These are phyloP conservation scores for Drosophila novamexicana DNA, from an alignment of 1,140 invertebrate species.

Conservation along the genomic window DNA sequence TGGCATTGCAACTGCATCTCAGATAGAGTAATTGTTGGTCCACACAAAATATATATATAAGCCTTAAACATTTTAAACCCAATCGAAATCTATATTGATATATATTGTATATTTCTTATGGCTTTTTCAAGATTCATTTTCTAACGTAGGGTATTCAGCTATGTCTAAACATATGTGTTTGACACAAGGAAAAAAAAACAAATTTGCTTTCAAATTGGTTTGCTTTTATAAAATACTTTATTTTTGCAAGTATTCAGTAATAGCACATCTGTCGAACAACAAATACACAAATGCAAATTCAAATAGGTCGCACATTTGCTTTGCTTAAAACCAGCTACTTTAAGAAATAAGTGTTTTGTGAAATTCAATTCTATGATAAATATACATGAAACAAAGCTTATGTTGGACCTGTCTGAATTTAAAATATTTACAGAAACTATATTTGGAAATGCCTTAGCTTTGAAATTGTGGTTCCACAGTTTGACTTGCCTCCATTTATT, in stretches of 20 bases:
- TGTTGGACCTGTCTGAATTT: neutral
- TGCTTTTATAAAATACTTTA: slow-evolving; percentile 19
- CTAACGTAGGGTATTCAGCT: too few relatives aligned
- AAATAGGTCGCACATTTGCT: neutral
- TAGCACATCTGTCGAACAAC: slow-evolving; percentile 3
- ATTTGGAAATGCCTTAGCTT: neutral
- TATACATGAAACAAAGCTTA: neutral
- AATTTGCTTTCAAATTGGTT: neutral
- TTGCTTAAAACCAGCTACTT: neutral
- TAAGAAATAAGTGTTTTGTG: neutral
- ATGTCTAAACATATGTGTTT: too few relatives aligned
- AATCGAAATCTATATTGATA: too few relatives aligned
- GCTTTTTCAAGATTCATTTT: too few relatives aligned
- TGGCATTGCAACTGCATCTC: too few relatives aligned
- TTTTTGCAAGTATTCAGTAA: slow-evolving; percentile 5
- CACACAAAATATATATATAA: too few relatives aligned
- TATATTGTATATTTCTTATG: too few relatives aligned
- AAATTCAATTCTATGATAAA: neutral
- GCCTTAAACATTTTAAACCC: too few relatives aligned
- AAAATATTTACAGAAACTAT: neutral
- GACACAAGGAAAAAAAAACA: neutral
- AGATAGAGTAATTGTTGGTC: too few relatives aligned
- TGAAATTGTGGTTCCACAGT: neutral
- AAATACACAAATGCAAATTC: slow-evolving; percentile 8
- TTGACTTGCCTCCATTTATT: neutral